A percentile compares a stretch with the other conserved stretches of the same genome.
Evolutionary conservation across 2,888 invertebrate species (phyloP).

Genomic region (Xylota segnis): DNA sequence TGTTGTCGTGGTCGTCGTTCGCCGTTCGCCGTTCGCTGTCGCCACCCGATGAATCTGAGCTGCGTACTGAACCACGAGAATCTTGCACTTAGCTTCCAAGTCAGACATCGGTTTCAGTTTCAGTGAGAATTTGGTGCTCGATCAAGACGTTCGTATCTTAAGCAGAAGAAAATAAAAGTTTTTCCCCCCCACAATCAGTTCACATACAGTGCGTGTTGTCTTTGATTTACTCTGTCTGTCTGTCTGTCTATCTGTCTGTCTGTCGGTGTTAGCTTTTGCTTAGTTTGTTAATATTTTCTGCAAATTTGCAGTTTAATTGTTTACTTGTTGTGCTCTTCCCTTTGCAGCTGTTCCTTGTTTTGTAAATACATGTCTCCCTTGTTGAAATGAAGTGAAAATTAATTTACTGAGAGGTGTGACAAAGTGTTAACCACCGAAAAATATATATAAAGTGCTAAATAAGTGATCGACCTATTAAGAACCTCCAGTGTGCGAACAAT

Average conservation of each 20-base stretch:
- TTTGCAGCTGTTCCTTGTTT: slow-evolving; percentile 73
- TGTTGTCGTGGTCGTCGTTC: slow-evolving; percentile 60
- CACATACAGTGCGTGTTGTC: slow-evolving; percentile 49
- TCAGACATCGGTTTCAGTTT: slow-evolving; percentile 79
- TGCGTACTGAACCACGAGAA: slow-evolving; percentile 63
- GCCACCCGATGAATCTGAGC: slow-evolving; percentile 67
- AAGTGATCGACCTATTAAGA: slow-evolving; percentile 50
- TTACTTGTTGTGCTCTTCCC: slow-evolving; percentile 33
- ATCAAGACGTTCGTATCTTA: slow-evolving; percentile 82
- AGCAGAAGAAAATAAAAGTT: slow-evolving; percentile 70
- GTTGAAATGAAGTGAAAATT: slow-evolving; percentile 61
- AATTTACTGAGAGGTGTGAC: slow-evolving; percentile 38
- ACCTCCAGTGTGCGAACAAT: slow-evolving; percentile 32
- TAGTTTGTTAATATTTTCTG: slow-evolving; percentile 57
- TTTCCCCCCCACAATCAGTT: slow-evolving; percentile 26
- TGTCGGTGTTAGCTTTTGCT: slow-evolving; percentile 36
- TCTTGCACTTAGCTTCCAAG: slow-evolving; percentile 76
- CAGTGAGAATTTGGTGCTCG: slow-evolving; percentile 85
- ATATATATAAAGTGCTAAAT: slow-evolving; percentile 48
- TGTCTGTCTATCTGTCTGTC: slow-evolving; percentile 19
- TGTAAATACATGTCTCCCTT: slow-evolving; percentile 64
- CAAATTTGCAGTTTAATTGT: slow-evolving; percentile 50
- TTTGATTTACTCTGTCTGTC: slow-evolving; percentile 2
- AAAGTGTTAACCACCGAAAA: slow-evolving; percentile 17
- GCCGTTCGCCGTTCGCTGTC: slow-evolving; percentile 63